Evolutionary conservation across 2,797 vertebrate species (phyloP).

Genomic region (Limosa lapponica): DNA sequence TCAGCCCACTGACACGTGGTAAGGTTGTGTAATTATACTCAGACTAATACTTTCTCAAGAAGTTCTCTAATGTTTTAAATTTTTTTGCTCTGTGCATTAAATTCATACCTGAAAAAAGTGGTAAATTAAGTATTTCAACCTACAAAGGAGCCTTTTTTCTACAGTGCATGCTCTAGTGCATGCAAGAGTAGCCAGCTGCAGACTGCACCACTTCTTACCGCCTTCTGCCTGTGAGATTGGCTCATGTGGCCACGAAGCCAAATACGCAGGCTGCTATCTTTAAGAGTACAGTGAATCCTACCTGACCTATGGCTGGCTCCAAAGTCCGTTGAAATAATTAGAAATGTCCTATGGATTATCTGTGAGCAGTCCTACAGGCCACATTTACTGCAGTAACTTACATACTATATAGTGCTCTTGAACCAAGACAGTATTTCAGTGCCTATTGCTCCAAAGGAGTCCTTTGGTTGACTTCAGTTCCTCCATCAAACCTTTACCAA

Average conservation of each 20-base stretch:
- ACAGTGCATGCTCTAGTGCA: accelerated
- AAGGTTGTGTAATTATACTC: neutral
- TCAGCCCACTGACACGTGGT: neutral
- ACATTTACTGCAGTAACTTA: too few relatives aligned
- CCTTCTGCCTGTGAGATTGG: neutral
- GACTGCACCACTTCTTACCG: neutral
- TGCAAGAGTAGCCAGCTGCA: neutral
- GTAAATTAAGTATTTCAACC: neutral
- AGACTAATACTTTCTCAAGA: neutral
- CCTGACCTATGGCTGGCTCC: neutral
- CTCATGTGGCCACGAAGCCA: neutral
- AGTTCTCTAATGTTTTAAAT: neutral
- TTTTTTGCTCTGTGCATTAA: neutral
- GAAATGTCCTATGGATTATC: neutral
- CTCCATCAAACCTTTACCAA: neutral
- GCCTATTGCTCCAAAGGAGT: neutral
- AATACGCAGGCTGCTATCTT: neutral
- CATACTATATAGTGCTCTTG: accelerated
- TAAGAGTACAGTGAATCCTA: neutral
- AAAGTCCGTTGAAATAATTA: neutral
- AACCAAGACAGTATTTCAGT: neutral
- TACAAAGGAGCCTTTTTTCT: neutral
- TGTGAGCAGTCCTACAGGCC: neutral
- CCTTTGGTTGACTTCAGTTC: neutral
- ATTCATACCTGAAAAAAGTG: accelerated